These are phyloP conservation scores for Liasis olivaceus DNA, from an alignment of 2,797 vertebrate species.

Conservation along the genomic window DNA sequence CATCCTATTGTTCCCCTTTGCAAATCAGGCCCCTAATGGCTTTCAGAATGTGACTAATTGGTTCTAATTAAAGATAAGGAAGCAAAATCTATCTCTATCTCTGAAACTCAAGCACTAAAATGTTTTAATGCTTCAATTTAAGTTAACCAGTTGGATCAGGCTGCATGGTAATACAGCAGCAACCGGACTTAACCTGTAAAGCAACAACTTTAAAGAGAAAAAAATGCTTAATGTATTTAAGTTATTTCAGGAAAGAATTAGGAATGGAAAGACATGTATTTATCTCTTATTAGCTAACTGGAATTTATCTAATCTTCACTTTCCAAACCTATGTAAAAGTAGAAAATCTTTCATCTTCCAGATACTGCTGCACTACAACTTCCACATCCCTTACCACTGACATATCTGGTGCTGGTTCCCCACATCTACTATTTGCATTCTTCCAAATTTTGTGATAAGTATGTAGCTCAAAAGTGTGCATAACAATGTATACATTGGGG, in stretches of 20 bases:
- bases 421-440: not conserved
- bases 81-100: not conserved
- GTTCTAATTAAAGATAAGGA: not conserved
- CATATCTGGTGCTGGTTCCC: not conserved
- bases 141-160: not conserved
- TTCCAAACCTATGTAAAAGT: not conserved
- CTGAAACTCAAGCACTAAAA: not conserved
- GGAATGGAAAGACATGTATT: not conserved
- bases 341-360: not conserved
- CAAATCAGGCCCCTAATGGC: not conserved
- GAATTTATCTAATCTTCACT: not conserved
- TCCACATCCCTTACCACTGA: not conserved
- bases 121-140: not conserved
- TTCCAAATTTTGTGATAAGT: not conserved
- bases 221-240: not conserved
- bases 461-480: not conserved
- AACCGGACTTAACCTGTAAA: not conserved
- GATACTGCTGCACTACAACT: not conserved
- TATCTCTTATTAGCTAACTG: not conserved
- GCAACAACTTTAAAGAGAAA: not conserved
- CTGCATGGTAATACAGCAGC: not conserved
- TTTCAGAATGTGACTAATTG: not conserved
- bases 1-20: not conserved
- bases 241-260: not conserved
- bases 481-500: not conserved